A percentile compares a stretch with the other conserved stretches of the same genome.
These are phyloP conservation scores for Eulemur rufifrons DNA, from an alignment of 2,113 vertebrate species.

Conservation along the genomic window DNA sequence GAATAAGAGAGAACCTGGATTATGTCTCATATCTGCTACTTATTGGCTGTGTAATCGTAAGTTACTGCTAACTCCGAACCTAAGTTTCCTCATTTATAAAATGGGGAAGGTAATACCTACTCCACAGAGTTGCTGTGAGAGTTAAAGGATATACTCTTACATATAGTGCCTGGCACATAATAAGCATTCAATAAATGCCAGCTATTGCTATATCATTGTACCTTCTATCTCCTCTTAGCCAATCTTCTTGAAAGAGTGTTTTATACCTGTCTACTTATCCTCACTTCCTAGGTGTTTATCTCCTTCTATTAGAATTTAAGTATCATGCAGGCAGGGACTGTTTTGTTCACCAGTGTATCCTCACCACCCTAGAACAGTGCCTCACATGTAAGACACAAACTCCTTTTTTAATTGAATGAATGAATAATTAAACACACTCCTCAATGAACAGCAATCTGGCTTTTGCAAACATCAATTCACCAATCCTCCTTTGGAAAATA, in stretches of 20 bases:
- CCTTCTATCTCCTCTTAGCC: neutral
- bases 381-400: neutral
- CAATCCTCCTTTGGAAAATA: conserved; percentile 16
- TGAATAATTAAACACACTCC: conserved; percentile 22
- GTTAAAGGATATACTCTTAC: conserved; percentile 10
- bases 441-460: neutral
- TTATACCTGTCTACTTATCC: conserved; percentile 23
- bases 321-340: neutral
- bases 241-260: conserved; percentile 32
- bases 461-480: conserved; percentile 11
- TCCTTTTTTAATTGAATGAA: conserved; percentile 24
- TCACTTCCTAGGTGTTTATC: neutral
- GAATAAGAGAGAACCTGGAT: neutral
- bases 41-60: conserved; percentile 17
- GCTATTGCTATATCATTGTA: neutral
- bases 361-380: neutral
- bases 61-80: conserved; percentile 13
- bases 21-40: conserved; percentile 10
- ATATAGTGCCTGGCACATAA: neutral
- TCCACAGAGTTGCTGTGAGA: neutral
- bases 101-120: neutral
- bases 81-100: conserved; percentile 7
- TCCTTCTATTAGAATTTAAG: conserved; percentile 28
- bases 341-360: conserved; percentile 6
- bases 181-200: conserved; percentile 25